Evolutionary conservation across 2,113 vertebrate genomes (phyloP).

Genomic region (Zosterops hypoxanthus): DNA sequence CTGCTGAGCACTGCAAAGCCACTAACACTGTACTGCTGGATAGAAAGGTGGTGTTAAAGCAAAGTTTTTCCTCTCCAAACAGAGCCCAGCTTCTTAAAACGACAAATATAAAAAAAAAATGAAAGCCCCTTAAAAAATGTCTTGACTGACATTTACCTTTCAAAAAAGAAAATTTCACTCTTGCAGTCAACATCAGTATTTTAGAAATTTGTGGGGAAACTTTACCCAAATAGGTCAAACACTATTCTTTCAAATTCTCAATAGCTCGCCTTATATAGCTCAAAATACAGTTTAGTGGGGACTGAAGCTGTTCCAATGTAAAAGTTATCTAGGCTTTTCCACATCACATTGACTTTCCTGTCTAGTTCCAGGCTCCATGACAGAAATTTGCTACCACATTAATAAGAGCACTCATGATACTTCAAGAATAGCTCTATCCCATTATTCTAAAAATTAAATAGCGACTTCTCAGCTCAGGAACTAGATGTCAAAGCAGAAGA

Average conservation of each 20-base stretch:
- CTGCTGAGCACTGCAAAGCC: background rate
- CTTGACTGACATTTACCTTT: background rate
- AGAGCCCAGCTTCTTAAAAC: background rate
- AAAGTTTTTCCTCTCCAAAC: background rate
- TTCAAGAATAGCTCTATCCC: background rate
- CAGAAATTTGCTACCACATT: background rate
- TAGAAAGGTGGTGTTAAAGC: rapidly evolving
- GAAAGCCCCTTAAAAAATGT: background rate
- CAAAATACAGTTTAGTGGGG: background rate
- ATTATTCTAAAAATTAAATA: background rate
- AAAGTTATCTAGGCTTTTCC: background rate
- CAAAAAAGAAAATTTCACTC: background rate
- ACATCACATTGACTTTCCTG: background rate
- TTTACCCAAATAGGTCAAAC: background rate
- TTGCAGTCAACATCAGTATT: background rate
- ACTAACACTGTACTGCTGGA: background rate
- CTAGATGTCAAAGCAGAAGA: background rate
- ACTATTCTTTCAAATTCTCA: background rate
- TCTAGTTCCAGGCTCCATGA: background rate
- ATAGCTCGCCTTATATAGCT: background rate
- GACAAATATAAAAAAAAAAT: background rate
- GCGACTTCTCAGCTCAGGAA: background rate
- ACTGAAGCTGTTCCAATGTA: background rate
- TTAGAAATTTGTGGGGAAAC: background rate
- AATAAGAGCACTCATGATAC: background rate